These are phyloP conservation scores for Macrosteles quadrilineatus DNA, from an alignment of 1,140 invertebrate genomes.

Conservation along the genomic window DNA sequence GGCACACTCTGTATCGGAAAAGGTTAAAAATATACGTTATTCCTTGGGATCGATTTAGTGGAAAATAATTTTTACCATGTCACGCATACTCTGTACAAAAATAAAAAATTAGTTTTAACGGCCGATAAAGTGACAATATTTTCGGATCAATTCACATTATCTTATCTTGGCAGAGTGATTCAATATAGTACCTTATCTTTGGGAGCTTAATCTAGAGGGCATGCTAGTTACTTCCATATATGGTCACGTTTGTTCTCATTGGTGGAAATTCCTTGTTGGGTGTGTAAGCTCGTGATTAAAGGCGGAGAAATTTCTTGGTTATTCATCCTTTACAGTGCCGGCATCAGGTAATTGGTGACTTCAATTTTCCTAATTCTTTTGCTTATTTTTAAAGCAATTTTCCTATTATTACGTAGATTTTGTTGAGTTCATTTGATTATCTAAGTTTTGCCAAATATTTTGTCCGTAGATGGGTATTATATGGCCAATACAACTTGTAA, in stretches of 20 bases:
- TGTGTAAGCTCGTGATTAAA: neutral
- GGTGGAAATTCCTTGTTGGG: neutral
- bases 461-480: too few relatives aligned
- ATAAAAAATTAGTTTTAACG: too few relatives aligned
- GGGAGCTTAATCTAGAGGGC: neutral
- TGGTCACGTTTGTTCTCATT: conserved; percentile 4
- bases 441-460: neutral
- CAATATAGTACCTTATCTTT: neutral
- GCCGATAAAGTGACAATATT: too few relatives aligned
- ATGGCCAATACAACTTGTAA: too few relatives aligned
- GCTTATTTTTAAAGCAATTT: neutral
- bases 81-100: too few relatives aligned
- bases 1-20: too few relatives aligned
- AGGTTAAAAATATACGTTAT: too few relatives aligned
- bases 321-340: neutral
- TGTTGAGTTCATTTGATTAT: neutral
- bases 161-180: neutral
- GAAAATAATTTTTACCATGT: too few relatives aligned
- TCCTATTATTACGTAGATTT: neutral
- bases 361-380: neutral
- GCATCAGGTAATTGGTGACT: neutral
- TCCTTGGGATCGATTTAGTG: too few relatives aligned
- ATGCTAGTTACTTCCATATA: conserved; percentile 3
- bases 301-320: neutral
- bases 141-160: too few relatives aligned